Base-by-base conservation (phyloP, 30 jellyfish, hydroid and myxozoan species). In the Aurelia aurita region DNA sequence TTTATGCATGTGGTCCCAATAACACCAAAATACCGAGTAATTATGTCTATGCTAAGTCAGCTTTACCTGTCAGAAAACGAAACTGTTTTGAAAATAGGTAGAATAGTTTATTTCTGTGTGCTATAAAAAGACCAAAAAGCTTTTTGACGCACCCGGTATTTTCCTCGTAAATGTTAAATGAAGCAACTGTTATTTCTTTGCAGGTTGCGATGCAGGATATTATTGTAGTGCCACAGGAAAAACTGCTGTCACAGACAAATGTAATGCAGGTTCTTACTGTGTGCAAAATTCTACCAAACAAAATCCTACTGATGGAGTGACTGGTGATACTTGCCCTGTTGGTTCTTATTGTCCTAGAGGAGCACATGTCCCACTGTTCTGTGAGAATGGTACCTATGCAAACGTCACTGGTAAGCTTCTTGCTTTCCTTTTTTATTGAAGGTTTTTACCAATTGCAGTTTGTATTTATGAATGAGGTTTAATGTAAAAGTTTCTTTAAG, bases 121-220 rank as follows among this genome's bases (percentile, higher is more conserved):
- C n/a, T n/a, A n/a, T n/a, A n/a, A n/a, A n/a, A n/a, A n/a, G n/a
- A n/a, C n/a, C n/a, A n/a, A n/a, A n/a, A n/a, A n/a, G n/a, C n/a
- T n/a, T n/a, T n/a, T n/a, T n/a, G n/a, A n/a, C n/a, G n/a, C n/a
- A n/a, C n/a, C n/a, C n/a, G n/a, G n/a, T n/a, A n/a, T n/a, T 53
- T 74, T 13, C 46, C 59, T 22, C 28, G 2, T 9, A 23, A 29
- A 10, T 43, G 7, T 23, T 23, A 4, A 29, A 29, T 20, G 19
- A n/a, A 2, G 26, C 32, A 58, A 21, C 0, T 16, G 18, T 85
- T 5, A 9, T 22, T 70, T 39, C n/a, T 49, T 51, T 87, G 10
- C 26, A 94, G 99, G 90, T 5, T 94, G 99, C 64, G 94, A 73
- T 77, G 97, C 96, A 29, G 99, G 99, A 47, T 79, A 72, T 25